Percentiles rank a stretch among this genome's conserved stretches.
These are phyloP conservation scores for Patella depressa DNA, from an alignment of 2,888 invertebrate species.

Conservation along the genomic window DNA sequence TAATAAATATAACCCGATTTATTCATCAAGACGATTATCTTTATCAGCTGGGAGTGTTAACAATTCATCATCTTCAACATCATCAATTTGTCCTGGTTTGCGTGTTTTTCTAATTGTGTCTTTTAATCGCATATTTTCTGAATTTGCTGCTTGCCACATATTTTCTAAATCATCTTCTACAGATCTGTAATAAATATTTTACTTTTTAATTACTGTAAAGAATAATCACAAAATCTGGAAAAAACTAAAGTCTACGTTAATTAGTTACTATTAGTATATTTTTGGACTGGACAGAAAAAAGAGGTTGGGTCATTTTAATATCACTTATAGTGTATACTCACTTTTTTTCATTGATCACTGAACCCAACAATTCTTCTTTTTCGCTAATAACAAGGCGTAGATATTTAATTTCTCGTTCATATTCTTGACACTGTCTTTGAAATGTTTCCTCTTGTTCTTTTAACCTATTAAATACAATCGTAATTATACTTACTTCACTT, in stretches of 20 bases:
- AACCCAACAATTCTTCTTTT: conserved; percentile 60
- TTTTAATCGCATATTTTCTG: conserved; percentile 65
- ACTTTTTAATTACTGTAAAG: too few relatives aligned
- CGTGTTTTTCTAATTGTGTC: conserved; percentile 58
- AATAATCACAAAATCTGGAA: too few relatives aligned
- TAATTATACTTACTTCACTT: too few relatives aligned
- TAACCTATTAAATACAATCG: conserved; percentile 46
- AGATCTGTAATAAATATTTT: conserved; percentile 49
- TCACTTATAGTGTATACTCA: conserved; percentile 27
- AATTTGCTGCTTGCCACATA: conserved; percentile 67
- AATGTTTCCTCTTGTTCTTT: conserved; percentile 68
- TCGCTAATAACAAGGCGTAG: conserved; percentile 62
- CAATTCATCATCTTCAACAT: conserved; percentile 49
- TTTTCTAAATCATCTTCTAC: conserved; percentile 67
- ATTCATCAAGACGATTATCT: neutral
- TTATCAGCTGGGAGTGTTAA: neutral
- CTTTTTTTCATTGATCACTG: conserved; percentile 57
- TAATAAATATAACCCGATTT: neutral
- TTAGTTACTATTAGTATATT: too few relatives aligned
- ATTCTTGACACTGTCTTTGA: conserved; percentile 62
- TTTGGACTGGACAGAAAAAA: too few relatives aligned
- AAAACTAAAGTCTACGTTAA: too few relatives aligned
- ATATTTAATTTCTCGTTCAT: conserved; percentile 68
- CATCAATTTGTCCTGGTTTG: conserved; percentile 57
- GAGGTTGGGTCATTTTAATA: too few relatives aligned